phyloP scores from a whole-genome alignment of 1,140 invertebrate genomes.

The Galleria mellonella region DNA sequence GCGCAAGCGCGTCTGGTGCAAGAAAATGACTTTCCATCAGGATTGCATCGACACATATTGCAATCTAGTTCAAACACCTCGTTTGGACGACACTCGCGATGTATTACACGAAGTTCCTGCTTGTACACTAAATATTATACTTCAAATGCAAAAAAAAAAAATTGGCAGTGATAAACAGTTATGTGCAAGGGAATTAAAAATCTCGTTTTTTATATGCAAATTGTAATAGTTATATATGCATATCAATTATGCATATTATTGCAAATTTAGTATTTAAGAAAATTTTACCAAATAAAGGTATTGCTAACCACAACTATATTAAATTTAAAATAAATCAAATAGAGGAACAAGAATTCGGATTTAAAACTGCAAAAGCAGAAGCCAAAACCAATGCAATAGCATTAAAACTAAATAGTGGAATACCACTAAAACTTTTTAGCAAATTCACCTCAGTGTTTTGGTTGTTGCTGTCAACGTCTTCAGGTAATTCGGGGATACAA shows the following conservation, averaged over 20 bases:
- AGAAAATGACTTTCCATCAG: conserved; percentile 60
- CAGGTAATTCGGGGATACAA: conserved; percentile 37
- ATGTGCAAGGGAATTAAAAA: too few species aligned
- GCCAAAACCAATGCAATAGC: background rate
- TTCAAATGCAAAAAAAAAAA: background rate
- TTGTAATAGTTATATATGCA: too few species aligned
- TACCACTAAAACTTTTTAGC: background rate
- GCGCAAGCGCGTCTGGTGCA: conserved; percentile 60
- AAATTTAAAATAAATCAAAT: too few species aligned
- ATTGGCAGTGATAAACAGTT: too few species aligned
- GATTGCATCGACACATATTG: conserved; percentile 72
- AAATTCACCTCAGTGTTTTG: conserved; percentile 16
- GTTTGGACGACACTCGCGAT: conserved; percentile 56
- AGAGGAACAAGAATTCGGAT: too few species aligned
- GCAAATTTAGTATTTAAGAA: too few species aligned
- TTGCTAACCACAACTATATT: too few species aligned
- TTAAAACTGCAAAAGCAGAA: too few species aligned
- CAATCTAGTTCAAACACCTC: conserved; percentile 70
- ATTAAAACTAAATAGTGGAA: too few species aligned
- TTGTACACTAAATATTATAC: conserved; percentile 1
- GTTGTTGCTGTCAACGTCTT: conserved; percentile 20
- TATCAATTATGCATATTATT: too few species aligned
- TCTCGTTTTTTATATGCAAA: too few species aligned
- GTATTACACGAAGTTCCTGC: conserved; percentile 34
- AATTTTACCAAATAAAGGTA: background rate